These are phyloP conservation scores for Zootermopsis nevadensis DNA, from an alignment of 2,888 invertebrate genomes.

Conservation along the genomic window DNA sequence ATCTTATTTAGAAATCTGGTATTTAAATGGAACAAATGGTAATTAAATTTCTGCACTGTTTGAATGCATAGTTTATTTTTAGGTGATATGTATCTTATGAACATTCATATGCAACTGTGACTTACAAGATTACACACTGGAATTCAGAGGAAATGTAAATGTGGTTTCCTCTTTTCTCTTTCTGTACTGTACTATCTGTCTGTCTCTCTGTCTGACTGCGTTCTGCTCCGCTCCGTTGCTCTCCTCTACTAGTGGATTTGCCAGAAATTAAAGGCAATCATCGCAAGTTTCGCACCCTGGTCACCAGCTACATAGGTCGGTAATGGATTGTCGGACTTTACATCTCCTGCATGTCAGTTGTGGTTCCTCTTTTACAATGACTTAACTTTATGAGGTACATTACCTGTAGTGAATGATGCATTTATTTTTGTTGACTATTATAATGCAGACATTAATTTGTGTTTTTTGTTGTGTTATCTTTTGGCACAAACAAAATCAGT, in stretches of 20 bases:
- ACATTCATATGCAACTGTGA: not conserved
- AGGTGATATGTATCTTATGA: not conserved
- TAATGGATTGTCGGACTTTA: slow-evolving; percentile 61
- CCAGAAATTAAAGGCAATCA: slow-evolving; percentile 98
- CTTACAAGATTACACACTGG: slow-evolving; percentile 20
- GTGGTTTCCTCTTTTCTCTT: slow-evolving; percentile 37
- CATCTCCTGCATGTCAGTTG: slow-evolving; percentile 31
- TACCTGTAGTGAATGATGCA: too few species aligned
- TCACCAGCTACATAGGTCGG: slow-evolving; percentile 97
- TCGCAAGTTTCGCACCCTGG: slow-evolving; percentile 99
- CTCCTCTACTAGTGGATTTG: slow-evolving; percentile 83
- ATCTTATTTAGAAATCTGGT: too few species aligned
- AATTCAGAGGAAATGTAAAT: slow-evolving; percentile 36
- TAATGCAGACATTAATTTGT: too few species aligned
- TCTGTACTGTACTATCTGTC: slow-evolving; percentile 30
- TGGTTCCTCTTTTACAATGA: slow-evolving; percentile 8
- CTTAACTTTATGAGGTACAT: not conserved
- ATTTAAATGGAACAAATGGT: too few species aligned
- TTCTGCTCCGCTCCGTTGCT: slow-evolving; percentile 39
- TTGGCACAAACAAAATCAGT: too few species aligned
- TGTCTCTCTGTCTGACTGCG: slow-evolving; percentile 31
- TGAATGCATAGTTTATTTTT: not conserved
- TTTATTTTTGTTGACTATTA: too few species aligned
- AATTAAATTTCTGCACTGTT: not conserved
- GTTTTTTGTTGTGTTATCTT: too few species aligned